Base-by-base conservation (phyloP, 1,140 invertebrate species). In the Drosophila pseudoananassae region DNA sequence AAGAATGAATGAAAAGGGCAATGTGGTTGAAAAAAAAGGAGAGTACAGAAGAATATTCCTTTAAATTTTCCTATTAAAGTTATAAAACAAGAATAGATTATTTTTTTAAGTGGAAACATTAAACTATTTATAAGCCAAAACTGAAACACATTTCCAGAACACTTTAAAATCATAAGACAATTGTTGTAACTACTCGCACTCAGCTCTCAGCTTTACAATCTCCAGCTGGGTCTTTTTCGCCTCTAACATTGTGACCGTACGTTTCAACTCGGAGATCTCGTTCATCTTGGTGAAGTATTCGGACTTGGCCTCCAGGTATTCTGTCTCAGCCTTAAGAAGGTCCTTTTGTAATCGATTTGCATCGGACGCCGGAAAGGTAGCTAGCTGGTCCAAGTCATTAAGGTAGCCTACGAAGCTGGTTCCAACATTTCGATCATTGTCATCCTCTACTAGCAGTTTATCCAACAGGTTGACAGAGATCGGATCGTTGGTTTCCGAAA, bases 161-260 rank as follows among this genome's bases (percentile, higher is more conserved):
- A 36, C 10, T 36, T 36, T 36, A 36, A 12, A 43, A 43, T 43
- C 4, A 4, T 43, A 15, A 17, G 15, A 43, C 3, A 12, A 4
- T 36, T 36, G 10, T 10, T 36, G 14, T 15, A 43, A 12, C 71
- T 75, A 75, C 60, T 75, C 71, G 71, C 71, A 75, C 40, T 75
- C 71, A 2, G 70, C 71, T 23, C 53, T 55, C 33, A 75, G 53
- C 38, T 75, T 74, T 2, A 15, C 53, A 49, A 75, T 75, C 52
- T 75, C 71, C 33, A 75, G 33, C 10, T 75, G 71, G 10, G 71
- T 75, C 40, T 75, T 75, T 15, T 75, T 75, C 25, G 71, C 70
- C 71, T 65, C 71, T 25, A 75, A 27, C 71, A 75, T 75, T 14
- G 71, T 75, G 1, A 75, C 25, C 6, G 70, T 75, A 4, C 71